Conservation (phyloP, 2,888 invertebrate genomes). For the Lepidocyrtinus sp. region DNA sequence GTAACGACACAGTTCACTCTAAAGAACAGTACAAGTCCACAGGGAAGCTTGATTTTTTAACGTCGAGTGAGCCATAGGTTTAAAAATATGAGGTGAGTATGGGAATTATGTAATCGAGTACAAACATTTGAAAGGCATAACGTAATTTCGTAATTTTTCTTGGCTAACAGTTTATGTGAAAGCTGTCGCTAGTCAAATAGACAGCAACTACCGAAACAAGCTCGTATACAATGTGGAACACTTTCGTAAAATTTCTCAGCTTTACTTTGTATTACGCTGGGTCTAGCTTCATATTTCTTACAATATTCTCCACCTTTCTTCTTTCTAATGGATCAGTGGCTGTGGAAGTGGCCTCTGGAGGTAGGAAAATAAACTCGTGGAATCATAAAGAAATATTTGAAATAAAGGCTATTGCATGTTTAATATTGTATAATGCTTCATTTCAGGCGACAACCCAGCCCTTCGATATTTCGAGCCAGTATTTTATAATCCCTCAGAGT, state of each 20-base stretch:
- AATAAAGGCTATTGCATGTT: neutral
- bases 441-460: constrained; percentile 40
- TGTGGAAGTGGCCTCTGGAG: constrained; percentile 39
- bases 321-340: constrained; percentile 46
- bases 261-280: constrained; percentile 54
- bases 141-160: neutral
- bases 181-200: constrained; percentile 42
- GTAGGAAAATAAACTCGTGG: constrained; percentile 10
- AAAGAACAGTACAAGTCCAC: neutral
- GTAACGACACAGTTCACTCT: neutral
- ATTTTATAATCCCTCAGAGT: constrained; percentile 78
- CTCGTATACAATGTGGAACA: constrained; percentile 51
- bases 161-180: constrained; percentile 34
- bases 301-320: constrained; percentile 22
- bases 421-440: neutral
- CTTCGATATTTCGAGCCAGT: constrained; percentile 84
- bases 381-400: neutral
- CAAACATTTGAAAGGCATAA: no score
- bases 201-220: constrained; percentile 38
- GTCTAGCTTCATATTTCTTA: constrained; percentile 40
- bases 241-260: constrained; percentile 35
- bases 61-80: neutral
- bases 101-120: neutral
- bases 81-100: constrained; percentile 6
- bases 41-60: neutral